phyloP scores from a whole-genome alignment of 2,797 vertebrate species.

The Oryzias sinensis region DNA sequence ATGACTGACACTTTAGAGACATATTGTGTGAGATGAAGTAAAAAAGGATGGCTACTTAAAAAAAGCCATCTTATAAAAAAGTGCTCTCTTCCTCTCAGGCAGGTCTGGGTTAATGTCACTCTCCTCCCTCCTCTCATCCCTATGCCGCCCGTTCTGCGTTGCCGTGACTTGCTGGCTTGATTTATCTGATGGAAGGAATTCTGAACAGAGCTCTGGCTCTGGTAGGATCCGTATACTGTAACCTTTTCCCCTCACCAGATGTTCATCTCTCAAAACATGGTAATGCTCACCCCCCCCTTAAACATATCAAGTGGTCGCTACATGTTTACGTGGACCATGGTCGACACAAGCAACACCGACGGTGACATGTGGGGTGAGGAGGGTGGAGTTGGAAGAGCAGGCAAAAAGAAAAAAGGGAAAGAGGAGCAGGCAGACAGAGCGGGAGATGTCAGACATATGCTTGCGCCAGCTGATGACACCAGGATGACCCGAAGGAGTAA shows the following conservation, averaged over 20 bases:
- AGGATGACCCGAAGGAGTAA: conserved; percentile 62
- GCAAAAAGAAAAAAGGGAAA: conserved; percentile 18
- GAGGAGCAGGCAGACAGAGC: conserved; percentile 38
- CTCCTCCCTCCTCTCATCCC: conserved; percentile 45
- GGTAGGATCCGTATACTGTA: conserved; percentile 79
- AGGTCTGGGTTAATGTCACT: conserved; percentile 76
- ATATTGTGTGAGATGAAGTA: conserved; percentile 7
- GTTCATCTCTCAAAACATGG: conserved; percentile 81
- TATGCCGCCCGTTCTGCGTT: conserved; percentile 58
- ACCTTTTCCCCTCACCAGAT: conserved; percentile 84
- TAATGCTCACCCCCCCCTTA: conserved; percentile 80
- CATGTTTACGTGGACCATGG: conserved; percentile 69
- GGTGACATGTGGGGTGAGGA: conserved; percentile 42
- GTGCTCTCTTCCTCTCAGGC: conserved; percentile 62
- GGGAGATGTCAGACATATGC: conserved; percentile 68
- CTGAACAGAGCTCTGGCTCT: conserved; percentile 75
- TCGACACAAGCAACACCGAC: conserved; percentile 70
- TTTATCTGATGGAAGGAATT: conserved; percentile 87
- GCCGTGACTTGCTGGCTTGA: conserved; percentile 79
- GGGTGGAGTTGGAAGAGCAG: conserved; percentile 17
- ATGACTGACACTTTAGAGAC: conserved; percentile 12
- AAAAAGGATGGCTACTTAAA: conserved; percentile 45
- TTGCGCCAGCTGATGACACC: conserved; percentile 68
- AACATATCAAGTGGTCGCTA: conserved; percentile 81
- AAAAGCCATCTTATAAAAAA: conserved; percentile 56